Evolutionary conservation across 2,797 vertebrate species (phyloP).

Genomic region (Eurystomus glaucurus): DNA sequence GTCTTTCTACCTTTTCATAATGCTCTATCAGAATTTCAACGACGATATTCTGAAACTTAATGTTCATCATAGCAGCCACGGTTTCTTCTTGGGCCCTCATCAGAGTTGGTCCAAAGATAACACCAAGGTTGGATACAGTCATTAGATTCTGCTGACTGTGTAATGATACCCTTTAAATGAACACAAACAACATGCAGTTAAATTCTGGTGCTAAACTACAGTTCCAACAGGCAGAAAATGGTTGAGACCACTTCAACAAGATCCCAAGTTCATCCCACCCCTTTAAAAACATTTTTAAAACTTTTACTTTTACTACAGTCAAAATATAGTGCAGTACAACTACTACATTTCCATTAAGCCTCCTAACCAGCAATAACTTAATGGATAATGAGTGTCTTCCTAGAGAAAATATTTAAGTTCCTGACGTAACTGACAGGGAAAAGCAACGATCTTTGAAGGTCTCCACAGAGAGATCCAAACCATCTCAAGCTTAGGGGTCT

Average conservation of each 20-base stretch:
- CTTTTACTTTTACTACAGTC: background rate
- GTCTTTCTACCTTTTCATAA: constrained; percentile 89
- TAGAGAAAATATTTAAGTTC: background rate
- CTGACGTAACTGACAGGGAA: background rate
- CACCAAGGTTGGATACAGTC: constrained; percentile 97
- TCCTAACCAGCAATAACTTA: background rate
- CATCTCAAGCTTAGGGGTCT: background rate
- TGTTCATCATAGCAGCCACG: constrained; percentile 99
- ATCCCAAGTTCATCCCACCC: background rate
- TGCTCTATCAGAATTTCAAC: constrained; percentile 99
- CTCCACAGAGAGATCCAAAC: background rate
- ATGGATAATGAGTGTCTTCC: background rate
- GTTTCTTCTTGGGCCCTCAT: constrained; percentile 99
- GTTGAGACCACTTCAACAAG: background rate
- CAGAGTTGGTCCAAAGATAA: constrained; percentile 97
- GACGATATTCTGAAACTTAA: constrained; percentile 99
- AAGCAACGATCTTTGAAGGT: background rate
- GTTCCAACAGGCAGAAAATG: background rate
- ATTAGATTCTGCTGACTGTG: constrained; percentile 97
- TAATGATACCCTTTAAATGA: constrained; percentile 90
- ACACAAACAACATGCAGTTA: constrained; percentile 33
- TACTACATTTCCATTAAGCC: background rate
- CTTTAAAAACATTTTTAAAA: constrained; percentile 14
- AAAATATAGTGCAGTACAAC: background rate
- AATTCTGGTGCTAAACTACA: background rate